Conservation (phyloP, 2,888 invertebrate genomes). For the Agrotis segetum region DNA sequence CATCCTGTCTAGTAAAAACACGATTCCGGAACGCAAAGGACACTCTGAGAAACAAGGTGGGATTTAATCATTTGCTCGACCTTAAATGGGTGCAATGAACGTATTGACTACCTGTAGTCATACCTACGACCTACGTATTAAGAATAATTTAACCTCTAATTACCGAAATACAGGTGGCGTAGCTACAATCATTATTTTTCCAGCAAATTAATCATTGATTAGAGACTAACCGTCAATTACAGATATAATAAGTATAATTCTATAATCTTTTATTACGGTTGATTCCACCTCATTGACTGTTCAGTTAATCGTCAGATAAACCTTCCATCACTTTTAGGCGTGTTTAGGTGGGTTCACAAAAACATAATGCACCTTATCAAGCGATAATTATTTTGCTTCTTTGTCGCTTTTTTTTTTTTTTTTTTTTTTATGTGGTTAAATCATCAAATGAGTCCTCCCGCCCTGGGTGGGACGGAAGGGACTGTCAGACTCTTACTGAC, state of each 20-base stretch:
- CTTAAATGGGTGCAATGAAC: no score
- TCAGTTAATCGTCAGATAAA: conserved; percentile 17
- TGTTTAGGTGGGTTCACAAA: not conserved
- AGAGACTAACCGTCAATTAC: conserved; percentile 33
- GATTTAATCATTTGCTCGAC: no score
- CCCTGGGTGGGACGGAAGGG: no score
- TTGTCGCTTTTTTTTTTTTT: no score
- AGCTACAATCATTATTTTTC: conserved; percentile 11
- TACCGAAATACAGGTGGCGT: not conserved
- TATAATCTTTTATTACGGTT: conserved; percentile 21
- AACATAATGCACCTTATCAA: conserved; percentile 10
- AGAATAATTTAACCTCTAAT: not conserved
- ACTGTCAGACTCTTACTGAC: no score
- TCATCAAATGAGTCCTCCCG: no score
- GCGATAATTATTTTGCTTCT: not conserved
- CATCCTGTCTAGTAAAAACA: no score
- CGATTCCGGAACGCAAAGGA: no score
- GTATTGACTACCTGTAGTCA: no score
- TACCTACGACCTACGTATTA: not conserved
- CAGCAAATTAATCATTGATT: conserved; percentile 33
- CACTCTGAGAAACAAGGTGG: no score
- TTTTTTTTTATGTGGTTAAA: no score
- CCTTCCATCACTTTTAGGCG: not conserved
- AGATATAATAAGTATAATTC: conserved; percentile 17
- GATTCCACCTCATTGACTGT: conserved; percentile 47